A percentile compares a stretch with the other conserved stretches of the same genome.
These are phyloP conservation scores for Gobiocypris rarus DNA, from an alignment of 2,113 vertebrate genomes.

Conservation along the genomic window DNA sequence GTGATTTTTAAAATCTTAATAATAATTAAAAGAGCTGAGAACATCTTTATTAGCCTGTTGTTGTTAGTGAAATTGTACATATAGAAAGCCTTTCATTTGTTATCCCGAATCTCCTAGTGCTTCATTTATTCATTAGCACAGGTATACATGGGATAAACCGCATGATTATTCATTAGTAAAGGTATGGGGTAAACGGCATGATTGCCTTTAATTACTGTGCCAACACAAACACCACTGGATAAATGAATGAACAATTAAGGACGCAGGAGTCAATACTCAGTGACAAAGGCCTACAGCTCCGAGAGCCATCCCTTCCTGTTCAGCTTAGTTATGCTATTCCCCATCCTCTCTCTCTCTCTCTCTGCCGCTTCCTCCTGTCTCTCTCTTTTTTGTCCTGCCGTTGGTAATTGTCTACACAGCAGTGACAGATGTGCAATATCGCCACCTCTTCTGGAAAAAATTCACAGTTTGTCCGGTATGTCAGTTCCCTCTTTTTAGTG, in stretches of 20 bases:
- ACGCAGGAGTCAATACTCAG: constrained; percentile 57
- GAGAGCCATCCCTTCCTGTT: constrained; percentile 65
- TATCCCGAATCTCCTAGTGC: constrained; percentile 20
- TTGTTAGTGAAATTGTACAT: not conserved
- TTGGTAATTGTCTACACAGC: constrained; percentile 84
- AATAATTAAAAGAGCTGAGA: not conserved
- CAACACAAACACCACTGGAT: constrained; percentile 57
- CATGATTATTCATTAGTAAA: constrained; percentile 57
- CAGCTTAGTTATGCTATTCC: constrained; percentile 67
- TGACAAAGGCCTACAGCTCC: constrained; percentile 58
- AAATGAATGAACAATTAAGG: constrained; percentile 63
- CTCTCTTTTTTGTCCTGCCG: constrained; percentile 65
- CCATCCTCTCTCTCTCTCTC: constrained; percentile 43
- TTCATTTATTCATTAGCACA: constrained; percentile 49
- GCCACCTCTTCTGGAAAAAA: constrained; percentile 90
- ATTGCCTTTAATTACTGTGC: constrained; percentile 60
- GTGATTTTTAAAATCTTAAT: not conserved
- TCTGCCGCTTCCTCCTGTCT: constrained; percentile 27
- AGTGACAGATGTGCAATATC: constrained; percentile 97
- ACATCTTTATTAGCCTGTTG: not conserved
- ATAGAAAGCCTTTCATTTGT: constrained; percentile 37
- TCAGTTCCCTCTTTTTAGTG: constrained; percentile 95
- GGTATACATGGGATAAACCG: constrained; percentile 45
- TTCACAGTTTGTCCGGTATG: constrained; percentile 96
- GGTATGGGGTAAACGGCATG: constrained; percentile 55